Base-by-base conservation (phyloP, 2,797 vertebrate species). In the Helicolenus hilgendorfi region DNA sequence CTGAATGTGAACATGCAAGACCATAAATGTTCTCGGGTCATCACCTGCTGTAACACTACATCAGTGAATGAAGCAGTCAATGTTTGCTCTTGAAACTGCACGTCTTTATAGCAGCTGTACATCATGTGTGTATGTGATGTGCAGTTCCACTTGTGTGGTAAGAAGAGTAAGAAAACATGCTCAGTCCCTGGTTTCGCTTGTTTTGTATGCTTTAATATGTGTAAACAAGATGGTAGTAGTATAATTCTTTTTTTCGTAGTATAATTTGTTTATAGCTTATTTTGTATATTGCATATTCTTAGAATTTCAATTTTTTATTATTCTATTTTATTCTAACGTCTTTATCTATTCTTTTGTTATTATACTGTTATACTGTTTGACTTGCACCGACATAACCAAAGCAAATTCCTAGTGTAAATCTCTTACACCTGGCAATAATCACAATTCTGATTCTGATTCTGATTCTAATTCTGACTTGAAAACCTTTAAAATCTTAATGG, bases 1-100 rank as follows among this genome's bases (percentile, higher is more conserved):
- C 31, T 55, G 56, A 75, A 41, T 64, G 45, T 67, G 63, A 84
- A 86, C 83, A 72, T 1, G 3, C 53, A 35, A 22, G 24, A 36
- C 33, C n/a, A 59, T 76, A 36, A 63, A 73, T 24, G 22, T 58
- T 24, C 3, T 62, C 10, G n/a, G 31, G 24, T 59, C 55, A 68
- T 83, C 68, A 38, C 29, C 4, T n/a, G 29, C 4, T 60, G 18
- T 24, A 29, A 24, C 45, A 26, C 38, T 65, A 41, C 11, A 15
- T 64, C 24, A 53, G 22, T 31, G 69, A 64, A 75, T 62, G 15
- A 77, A 55, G 70, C 67, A 56, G 49, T 58, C 2, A 24, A n/a
- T 20, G 67, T 60, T 33, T 64, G 68, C 33, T 29, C 15, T 27
- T 24, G 24, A 13, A 36, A 5, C 4, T 29, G 33, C 10, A 0